Percentiles rank a stretch among this genome's conserved stretches.
phyloP scores from a whole-genome alignment of 2,113 vertebrate genomes.

The Eptesicus fuscus region DNA sequence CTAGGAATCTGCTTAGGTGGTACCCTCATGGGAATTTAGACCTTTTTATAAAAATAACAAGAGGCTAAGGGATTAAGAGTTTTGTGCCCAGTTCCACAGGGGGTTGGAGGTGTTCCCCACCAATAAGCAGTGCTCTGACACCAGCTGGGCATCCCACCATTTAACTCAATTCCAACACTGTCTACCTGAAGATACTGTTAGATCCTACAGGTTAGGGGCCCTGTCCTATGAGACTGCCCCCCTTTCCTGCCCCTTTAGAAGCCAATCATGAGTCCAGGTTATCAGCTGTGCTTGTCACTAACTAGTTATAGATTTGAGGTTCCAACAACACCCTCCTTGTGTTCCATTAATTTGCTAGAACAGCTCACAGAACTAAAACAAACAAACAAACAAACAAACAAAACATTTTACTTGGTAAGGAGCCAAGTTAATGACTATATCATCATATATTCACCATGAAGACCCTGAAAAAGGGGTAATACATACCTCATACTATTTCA shows the following conservation, averaged over 20 bases:
- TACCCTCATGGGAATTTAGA: not conserved
- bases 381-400: no score
- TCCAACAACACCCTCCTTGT: not conserved
- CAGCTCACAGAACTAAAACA: not conserved
- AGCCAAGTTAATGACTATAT: not conserved
- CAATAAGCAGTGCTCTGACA: not conserved
- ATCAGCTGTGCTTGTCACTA: not conserved
- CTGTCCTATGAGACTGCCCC: not conserved
- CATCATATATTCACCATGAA: not conserved
- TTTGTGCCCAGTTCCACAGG: not conserved
- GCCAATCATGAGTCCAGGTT: not conserved
- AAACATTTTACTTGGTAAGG: not conserved
- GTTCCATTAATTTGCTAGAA: not conserved
- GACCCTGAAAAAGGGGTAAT: not conserved
- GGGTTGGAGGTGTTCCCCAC: not conserved
- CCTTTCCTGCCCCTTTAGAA: not conserved
- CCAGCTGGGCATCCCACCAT: not conserved
- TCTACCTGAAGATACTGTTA: not conserved
- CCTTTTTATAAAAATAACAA: not conserved
- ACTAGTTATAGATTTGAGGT: not conserved
- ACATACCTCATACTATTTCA: not conserved
- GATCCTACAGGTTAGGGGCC: not conserved
- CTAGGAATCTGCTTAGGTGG: not conserved
- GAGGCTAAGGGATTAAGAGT: not conserved
- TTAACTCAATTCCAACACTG: not conserved